Conservation (phyloP, 2,113 vertebrate genomes). For the Marmota flaviventris region DNA sequence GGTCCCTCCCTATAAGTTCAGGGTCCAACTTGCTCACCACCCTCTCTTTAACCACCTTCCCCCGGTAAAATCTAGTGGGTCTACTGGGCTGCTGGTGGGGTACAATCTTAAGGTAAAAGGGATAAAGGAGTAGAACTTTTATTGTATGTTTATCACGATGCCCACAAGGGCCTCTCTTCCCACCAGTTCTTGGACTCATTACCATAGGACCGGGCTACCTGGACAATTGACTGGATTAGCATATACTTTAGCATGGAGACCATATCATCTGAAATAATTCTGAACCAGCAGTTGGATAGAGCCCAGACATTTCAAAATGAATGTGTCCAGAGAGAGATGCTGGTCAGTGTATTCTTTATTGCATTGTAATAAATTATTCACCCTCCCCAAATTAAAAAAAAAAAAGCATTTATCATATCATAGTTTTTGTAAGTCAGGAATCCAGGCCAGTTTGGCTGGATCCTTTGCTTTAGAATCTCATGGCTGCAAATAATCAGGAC, state of each 20-base stretch:
- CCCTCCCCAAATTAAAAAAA: background rate
- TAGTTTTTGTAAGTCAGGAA: background rate
- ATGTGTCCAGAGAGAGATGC: background rate
- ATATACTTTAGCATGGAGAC: background rate
- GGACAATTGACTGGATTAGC: background rate
- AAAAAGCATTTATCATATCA: background rate
- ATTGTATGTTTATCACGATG: background rate
- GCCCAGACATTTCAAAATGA: background rate
- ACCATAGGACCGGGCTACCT: background rate
- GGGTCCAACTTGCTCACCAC: background rate
- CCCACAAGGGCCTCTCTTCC: background rate
- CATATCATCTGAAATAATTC: background rate
- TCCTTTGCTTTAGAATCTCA: background rate
- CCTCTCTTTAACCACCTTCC: background rate
- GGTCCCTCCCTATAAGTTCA: background rate
- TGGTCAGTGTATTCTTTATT: conserved; percentile 33
- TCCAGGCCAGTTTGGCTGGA: background rate
- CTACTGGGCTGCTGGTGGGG: background rate
- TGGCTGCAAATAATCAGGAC: background rate
- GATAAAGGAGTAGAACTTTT: background rate
- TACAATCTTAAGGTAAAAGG: background rate
- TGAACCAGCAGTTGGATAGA: background rate
- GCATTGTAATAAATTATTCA: background rate
- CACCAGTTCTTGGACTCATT: background rate
- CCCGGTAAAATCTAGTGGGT: background rate